These are phyloP conservation scores for Diorhabda elongata DNA, from an alignment of 1,140 invertebrate species.

Conservation along the genomic window DNA sequence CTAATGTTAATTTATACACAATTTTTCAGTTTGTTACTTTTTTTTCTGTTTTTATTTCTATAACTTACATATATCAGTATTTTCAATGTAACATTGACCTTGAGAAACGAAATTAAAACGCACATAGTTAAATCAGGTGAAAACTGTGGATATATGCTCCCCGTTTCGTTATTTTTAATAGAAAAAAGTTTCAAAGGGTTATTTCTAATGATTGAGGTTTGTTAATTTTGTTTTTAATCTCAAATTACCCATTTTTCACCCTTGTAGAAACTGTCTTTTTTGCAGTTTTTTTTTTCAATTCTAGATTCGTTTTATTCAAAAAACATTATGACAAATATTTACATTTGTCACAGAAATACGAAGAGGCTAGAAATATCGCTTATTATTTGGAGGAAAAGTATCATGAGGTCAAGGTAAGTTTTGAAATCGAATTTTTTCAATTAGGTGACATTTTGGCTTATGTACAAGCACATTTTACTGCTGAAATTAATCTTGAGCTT, in stretches of 20 bases:
- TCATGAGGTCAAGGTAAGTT: conserved; percentile 59
- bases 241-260: too few species aligned
- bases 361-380: conserved; percentile 57
- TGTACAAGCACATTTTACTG: conserved; percentile 12
- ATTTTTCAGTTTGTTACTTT: background rate
- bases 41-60: background rate
- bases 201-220: too few species aligned
- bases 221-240: too few species aligned
- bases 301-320: conserved; percentile 61
- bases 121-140: too few species aligned
- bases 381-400: conserved; percentile 65
- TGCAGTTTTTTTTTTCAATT: conserved; percentile 30
- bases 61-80: background rate
- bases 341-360: conserved; percentile 58
- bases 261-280: too few species aligned
- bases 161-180: too few species aligned
- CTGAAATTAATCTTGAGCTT: background rate
- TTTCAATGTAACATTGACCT: too few species aligned
- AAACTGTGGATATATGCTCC: too few species aligned
- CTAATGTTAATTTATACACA: background rate
- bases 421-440: background rate
- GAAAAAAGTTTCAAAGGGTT: too few species aligned
- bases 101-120: too few species aligned
- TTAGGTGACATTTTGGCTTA: too few species aligned
- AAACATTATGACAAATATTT: conserved; percentile 63